Percentiles rank a stretch among this genome's conserved stretches.
Conservation (phyloP, 1,140 invertebrate genomes). For the Pseudachorutes palmiensis region DNA sequence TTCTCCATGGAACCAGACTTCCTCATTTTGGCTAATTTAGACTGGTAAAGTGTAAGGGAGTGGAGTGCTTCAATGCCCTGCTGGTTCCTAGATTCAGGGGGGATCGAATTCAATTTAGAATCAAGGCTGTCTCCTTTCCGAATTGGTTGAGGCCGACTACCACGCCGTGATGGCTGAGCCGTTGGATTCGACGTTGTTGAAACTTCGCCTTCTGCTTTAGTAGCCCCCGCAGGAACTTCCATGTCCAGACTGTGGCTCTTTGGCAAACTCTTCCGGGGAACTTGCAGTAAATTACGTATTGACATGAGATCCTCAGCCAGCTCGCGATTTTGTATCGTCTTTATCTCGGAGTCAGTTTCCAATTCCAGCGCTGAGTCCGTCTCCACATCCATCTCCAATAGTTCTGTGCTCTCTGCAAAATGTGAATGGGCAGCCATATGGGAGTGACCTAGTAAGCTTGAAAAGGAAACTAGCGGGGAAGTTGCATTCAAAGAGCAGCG, state of each 20-base stretch:
- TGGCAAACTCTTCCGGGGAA: constrained; percentile 34
- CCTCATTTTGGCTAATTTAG: no score
- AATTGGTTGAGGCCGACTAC: neutral
- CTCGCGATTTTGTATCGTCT: constrained; percentile 1
- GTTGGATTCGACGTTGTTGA: neutral
- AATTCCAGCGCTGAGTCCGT: constrained; percentile 32
- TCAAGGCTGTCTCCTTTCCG: constrained; percentile 34
- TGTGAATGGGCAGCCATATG: no score
- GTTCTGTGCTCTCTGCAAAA: neutral
- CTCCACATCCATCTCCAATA: constrained; percentile 12
- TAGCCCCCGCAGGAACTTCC: constrained; percentile 15
- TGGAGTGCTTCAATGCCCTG: no score
- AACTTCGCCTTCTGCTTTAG: neutral
- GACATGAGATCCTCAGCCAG: constrained; percentile 24
- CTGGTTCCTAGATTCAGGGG: constrained; percentile 32
- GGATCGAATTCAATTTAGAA: constrained; percentile 34
- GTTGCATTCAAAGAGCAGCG: constrained; percentile 28
- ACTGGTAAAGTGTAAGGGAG: no score
- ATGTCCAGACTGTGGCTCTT: constrained; percentile 40
- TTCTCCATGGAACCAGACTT: constrained; percentile 17
- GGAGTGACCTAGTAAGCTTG: no score
- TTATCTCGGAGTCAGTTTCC: constrained; percentile 26
- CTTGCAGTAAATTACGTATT: constrained; percentile 33
- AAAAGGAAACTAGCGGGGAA: constrained; percentile 16
- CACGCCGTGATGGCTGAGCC: no score